Evolutionary conservation across 2,113 vertebrate species (phyloP), one percentile per base, ranked within the genome.

Genomic region (Pterophyllum scalare): DNA sequence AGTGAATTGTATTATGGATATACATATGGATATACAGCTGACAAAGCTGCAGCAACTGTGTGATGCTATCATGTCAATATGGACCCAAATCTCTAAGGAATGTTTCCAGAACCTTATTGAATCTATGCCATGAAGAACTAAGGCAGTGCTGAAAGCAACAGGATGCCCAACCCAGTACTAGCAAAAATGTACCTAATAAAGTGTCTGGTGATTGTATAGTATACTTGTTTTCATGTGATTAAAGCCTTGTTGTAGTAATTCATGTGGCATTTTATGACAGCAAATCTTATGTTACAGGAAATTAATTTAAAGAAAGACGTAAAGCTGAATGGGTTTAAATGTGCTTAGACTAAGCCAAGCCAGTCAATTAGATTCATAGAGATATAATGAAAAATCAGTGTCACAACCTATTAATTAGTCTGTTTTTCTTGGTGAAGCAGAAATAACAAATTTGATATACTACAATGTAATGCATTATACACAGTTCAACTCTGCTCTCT

Each of bases 351-450:
- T 26, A 59, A 61, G 75, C 13, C 24, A 77, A 70, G 17, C 43
- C 24, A 52, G 46, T 56, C 64, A 67, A 72, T 84, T 77, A 80
- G 54, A 62, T 33, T 64, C 74, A 88, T 59, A 57, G 38, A 20
- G 56, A 83, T 56, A 80, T 88, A 87, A 90, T 90, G 80, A 84
- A 91, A 90, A 70, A 49, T 49, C 10, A 70, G 5, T 49, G 24
- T 28, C 65, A 70, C 15, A 70, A 10, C 24, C 6, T 20, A 20
- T 70, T 70, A 2, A 70, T 6, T 22, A 19, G 40, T 70, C 40
- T 28, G 40, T 49, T 17, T 70, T 24, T 12, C 65, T 70, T 80
- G 14, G 22, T 70, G 40, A 75, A 70, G 79, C 86, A 87, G 64
- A 70, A 70, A 38, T 70, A 49, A 49, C 22, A 70, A 49, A 52